These are phyloP conservation scores for Cantharis flavilabris DNA, from an alignment of 2,888 invertebrate species.

Conservation along the genomic window DNA sequence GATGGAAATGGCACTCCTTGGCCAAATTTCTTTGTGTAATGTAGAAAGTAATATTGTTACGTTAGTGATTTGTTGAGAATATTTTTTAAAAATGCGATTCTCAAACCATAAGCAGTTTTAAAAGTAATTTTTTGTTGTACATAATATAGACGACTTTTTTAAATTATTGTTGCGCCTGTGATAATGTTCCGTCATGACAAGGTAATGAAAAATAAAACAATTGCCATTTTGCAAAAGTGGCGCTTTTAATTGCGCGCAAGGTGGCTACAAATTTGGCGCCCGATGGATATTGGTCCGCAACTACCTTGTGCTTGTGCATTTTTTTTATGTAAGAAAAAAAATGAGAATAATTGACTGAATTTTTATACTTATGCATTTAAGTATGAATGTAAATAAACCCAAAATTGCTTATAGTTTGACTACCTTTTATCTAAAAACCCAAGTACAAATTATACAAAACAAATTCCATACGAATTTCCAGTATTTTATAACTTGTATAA, in stretches of 20 bases:
- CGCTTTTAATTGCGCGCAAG: not conserved
- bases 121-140: conserved; percentile 30
- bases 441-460: conserved; percentile 30
- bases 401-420: conserved; percentile 49
- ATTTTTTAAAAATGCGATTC: conserved; percentile 14
- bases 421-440: conserved; percentile 4
- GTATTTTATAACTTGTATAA: conserved; percentile 22
- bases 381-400: conserved; percentile 34
- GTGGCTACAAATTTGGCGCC: not conserved
- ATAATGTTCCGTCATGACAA: conserved; percentile 51
- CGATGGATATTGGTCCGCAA: conserved; percentile 4
- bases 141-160: conserved; percentile 32
- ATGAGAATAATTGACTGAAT: conserved; percentile 36
- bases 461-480: conserved; percentile 19
- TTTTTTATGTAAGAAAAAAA: conserved; percentile 9
- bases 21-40: not conserved
- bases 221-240: not conserved
- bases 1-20: not conserved
- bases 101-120: conserved; percentile 49
- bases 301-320: conserved; percentile 25
- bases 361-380: conserved; percentile 34
- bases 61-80: not conserved
- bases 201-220: conserved; percentile 29
- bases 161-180: conserved; percentile 45
- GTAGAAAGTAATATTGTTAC: not conserved